phyloP scores from a whole-genome alignment of 2,888 invertebrate species.

The Ichneumoninae sp. region DNA sequence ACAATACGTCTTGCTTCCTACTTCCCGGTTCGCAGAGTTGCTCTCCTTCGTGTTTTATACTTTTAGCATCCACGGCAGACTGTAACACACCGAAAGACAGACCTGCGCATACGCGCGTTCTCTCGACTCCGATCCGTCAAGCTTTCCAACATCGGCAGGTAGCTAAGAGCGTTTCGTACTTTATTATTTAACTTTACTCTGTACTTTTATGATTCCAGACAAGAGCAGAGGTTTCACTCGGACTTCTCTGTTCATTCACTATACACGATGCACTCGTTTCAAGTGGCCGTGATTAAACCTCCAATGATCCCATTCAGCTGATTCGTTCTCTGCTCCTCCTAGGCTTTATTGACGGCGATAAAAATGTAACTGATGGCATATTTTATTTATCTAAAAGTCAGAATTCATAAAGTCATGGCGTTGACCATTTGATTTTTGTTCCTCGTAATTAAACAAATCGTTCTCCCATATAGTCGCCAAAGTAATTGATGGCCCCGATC shows the following conservation, averaged over 20 bases:
- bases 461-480: neutral
- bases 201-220: constrained; percentile 2
- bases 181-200: constrained; percentile 74
- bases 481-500: neutral
- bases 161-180: constrained; percentile 70
- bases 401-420: neutral
- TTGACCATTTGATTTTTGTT: neutral
- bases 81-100: constrained; percentile 40
- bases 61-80: constrained; percentile 53
- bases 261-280: constrained; percentile 17
- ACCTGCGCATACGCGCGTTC: constrained; percentile 10
- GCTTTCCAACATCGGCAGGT: constrained; percentile 73
- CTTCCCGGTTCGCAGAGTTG: constrained; percentile 21
- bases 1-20: constrained; percentile 77
- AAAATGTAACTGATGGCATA: neutral
- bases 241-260: neutral
- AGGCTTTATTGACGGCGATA: neutral
- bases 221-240: neutral
- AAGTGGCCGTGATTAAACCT: constrained; percentile 1
- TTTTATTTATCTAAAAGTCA: neutral
- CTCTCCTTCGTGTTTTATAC: constrained; percentile 59
- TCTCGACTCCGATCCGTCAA: constrained; percentile 74
- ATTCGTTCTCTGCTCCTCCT: neutral
- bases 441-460: neutral
- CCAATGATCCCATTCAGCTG: neutral